Evolutionary conservation across 1,140 invertebrate genomes (phyloP), one percentile per base, ranked within the genome.

Genomic region (Drosophila bocqueti): DNA sequence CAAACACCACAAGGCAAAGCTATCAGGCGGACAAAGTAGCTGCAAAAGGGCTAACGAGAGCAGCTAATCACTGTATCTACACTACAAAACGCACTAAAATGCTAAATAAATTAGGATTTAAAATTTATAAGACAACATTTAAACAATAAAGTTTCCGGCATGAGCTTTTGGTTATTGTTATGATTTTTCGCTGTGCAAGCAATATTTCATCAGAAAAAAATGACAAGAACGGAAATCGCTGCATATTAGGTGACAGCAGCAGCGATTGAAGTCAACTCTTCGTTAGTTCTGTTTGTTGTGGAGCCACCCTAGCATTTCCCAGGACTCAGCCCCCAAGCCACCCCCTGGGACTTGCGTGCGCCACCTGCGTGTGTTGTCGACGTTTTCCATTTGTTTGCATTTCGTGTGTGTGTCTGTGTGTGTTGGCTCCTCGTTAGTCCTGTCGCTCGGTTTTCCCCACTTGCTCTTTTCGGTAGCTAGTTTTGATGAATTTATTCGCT

Each of bases 401-500:
- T 77, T 47, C 55, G 67, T 50, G 45, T 73, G 31, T 40, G 42
- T 38, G 57, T 58, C 49, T 31, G 45, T 66, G 43, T 66, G 59
- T 61, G 76, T 67, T 65, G 67, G 66, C 61, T 69, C 54, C 84
- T 89, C 85, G 81, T 89, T 87, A 83, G 84, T 83, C 65, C 68
- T 63, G 71, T 71, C 77, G 81, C 50, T 57, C 45, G 42, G 36
- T 38, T 85, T 69, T 24, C 42, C 50, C 65, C 43, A 9, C 52
- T 26, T 21, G 21, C 67, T 46, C 76, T 57, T 71, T 66, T 81
- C 64, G 76, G 67, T 46, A 80, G 74, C 75, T 81, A 89, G 74
- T 89, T 85, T 89, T 89, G 84, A 90, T 90, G 81, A 90, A 89
- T 90, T 89, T 81, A 83, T 91, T 76, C 75, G 81, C 87, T 87